These are phyloP conservation scores for Cydia splendana DNA, from an alignment of 1,140 invertebrate genomes.

Conservation along the genomic window DNA sequence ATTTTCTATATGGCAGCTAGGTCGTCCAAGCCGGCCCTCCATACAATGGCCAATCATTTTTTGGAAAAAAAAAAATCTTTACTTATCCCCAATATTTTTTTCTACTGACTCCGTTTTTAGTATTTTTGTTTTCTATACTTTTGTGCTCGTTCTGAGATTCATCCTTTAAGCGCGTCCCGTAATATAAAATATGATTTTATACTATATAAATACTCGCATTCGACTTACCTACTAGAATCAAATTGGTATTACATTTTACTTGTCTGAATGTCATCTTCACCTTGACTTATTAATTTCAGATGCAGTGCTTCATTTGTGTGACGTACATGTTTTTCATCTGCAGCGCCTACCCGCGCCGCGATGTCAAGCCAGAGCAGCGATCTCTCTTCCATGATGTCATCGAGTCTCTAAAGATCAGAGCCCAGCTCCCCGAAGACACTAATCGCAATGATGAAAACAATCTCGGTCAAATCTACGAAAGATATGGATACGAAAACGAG, in stretches of 20 bases:
- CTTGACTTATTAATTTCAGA: constrained; percentile 51
- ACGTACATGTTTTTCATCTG: constrained; percentile 66
- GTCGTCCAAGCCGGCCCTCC: too few relatives aligned
- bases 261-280: background rate
- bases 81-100: too few relatives aligned
- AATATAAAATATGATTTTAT: too few relatives aligned
- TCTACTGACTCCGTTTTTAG: too few relatives aligned
- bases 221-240: too few relatives aligned
- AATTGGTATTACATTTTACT: background rate
- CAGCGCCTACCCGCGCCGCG: constrained; percentile 41
- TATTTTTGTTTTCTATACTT: too few relatives aligned
- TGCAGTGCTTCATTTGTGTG: constrained; percentile 72
- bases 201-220: too few relatives aligned
- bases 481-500: constrained; percentile 59
- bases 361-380: constrained; percentile 44
- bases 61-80: too few relatives aligned
- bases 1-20: too few relatives aligned
- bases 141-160: too few relatives aligned
- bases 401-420: constrained; percentile 62
- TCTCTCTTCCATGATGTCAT: constrained; percentile 71
- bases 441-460: constrained; percentile 64
- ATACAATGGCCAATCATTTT: too few relatives aligned
- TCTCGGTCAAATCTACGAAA: constrained; percentile 54
- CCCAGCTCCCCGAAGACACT: constrained; percentile 59
- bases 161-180: too few relatives aligned